A percentile compares a stretch with the other conserved stretches of the same genome.
Conservation (phyloP, 2,113 vertebrate species). For the Python bivittatus region DNA sequence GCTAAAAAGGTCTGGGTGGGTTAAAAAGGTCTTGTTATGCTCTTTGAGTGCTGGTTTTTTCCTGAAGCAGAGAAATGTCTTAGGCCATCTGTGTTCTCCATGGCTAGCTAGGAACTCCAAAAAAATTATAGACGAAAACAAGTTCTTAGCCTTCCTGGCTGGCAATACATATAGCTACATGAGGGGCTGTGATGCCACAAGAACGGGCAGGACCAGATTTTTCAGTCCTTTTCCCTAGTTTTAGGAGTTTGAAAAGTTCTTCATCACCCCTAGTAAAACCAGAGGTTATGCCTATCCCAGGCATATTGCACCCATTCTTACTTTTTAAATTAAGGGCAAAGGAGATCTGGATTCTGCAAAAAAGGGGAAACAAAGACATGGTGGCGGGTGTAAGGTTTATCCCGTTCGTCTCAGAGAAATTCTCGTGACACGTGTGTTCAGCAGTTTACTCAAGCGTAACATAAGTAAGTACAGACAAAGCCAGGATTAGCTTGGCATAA, state of each 20-base stretch:
- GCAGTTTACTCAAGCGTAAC: too few species aligned
- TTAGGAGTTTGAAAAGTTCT: neutral
- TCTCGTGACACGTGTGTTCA: too few species aligned
- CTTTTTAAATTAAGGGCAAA: neutral
- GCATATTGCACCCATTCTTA: neutral
- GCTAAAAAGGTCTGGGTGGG: neutral
- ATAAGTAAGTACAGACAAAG: too few species aligned
- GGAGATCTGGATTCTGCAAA: too few species aligned
- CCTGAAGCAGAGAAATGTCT: neutral
- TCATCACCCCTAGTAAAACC: neutral
- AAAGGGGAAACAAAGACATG: too few species aligned
- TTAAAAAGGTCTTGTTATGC: neutral
- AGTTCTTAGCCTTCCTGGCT: neutral
- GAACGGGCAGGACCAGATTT: neutral
- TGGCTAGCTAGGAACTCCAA: neutral
- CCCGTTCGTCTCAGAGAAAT: too few species aligned
- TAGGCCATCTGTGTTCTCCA: neutral
- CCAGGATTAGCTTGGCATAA: too few species aligned
- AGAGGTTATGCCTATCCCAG: neutral
- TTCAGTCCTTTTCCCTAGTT: neutral
- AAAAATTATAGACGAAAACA: neutral
- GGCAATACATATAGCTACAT: neutral
- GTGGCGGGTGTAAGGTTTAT: too few species aligned
- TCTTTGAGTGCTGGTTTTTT: neutral
- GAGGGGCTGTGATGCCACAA: neutral